A percentile compares a stretch with the other conserved stretches of the same genome.
These are phyloP conservation scores for Psittacula echo DNA, from an alignment of 2,797 vertebrate genomes.

Conservation along the genomic window DNA sequence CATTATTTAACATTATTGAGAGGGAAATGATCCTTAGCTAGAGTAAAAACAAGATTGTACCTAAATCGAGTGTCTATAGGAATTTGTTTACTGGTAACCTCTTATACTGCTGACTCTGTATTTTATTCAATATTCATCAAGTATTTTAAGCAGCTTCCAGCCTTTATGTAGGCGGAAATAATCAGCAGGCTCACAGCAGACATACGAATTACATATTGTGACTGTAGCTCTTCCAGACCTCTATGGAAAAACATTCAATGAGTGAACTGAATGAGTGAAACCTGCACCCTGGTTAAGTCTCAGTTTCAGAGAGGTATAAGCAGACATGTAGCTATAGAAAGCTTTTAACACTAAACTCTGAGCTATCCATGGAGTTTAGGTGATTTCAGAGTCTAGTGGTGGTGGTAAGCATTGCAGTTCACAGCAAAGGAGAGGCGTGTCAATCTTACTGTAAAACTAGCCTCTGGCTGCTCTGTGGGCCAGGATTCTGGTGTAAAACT, in stretches of 20 bases:
- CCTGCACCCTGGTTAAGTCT: background rate
- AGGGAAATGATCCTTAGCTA: background rate
- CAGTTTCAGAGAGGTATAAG: background rate
- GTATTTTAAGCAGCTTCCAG: background rate
- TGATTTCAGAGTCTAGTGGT: background rate
- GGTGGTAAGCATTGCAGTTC: background rate
- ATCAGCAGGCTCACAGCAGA: background rate
- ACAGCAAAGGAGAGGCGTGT: background rate
- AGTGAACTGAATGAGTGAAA: background rate
- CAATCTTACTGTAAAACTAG: background rate
- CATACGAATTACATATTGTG: background rate
- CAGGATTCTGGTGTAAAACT: background rate
- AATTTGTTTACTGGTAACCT: background rate
- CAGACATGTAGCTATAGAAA: background rate
- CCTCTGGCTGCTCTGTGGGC: no score
- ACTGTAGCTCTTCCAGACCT: background rate
- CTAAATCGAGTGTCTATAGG: background rate
- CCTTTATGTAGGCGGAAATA: background rate
- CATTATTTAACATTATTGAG: slow-evolving; percentile 36
- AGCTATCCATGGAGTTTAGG: background rate
- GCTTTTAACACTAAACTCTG: background rate
- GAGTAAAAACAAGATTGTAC: background rate
- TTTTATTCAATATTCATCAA: background rate
- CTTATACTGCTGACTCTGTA: background rate
- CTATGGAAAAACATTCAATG: fast-evolving